Conservation (phyloP, 2,113 vertebrate genomes). For the Zosterops hypoxanthus region DNA sequence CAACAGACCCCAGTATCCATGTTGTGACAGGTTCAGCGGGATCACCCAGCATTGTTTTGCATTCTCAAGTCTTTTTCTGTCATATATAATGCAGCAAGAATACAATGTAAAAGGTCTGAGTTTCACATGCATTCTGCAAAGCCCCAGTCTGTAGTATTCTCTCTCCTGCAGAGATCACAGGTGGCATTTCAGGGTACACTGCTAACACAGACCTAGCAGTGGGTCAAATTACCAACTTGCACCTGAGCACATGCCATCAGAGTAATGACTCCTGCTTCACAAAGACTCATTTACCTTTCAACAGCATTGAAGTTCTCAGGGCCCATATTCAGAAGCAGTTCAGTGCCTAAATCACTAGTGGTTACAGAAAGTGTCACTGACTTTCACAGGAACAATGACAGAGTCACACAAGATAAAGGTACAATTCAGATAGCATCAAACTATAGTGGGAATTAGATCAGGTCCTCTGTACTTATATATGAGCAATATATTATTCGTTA, state of each 20-base stretch:
- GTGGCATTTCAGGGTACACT: background rate
- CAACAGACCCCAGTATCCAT: background rate
- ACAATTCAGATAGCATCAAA: background rate
- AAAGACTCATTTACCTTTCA: conserved; percentile 13
- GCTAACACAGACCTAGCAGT: background rate
- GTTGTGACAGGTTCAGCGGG: background rate
- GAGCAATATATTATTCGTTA: background rate
- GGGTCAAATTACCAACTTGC: background rate
- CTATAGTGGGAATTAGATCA: background rate
- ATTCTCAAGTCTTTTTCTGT: background rate
- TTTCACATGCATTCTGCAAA: background rate
- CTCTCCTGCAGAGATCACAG: background rate
- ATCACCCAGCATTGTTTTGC: background rate
- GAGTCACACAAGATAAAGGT: background rate
- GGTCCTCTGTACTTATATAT: background rate
- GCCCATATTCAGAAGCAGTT: background rate
- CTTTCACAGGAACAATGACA: background rate
- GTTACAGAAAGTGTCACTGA: background rate
- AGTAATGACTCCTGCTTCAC: conserved; percentile 7
- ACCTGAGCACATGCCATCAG: background rate
- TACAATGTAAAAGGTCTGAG: background rate
- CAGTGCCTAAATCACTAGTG: background rate
- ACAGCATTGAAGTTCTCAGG: background rate
- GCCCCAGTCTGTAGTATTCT: background rate
- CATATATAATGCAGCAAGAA: background rate